Percentiles rank a stretch among this genome's conserved stretches.
These are phyloP conservation scores for Ophthalmotilapia sp. DNA, from an alignment of 2,113 vertebrate genomes.

Conservation along the genomic window DNA sequence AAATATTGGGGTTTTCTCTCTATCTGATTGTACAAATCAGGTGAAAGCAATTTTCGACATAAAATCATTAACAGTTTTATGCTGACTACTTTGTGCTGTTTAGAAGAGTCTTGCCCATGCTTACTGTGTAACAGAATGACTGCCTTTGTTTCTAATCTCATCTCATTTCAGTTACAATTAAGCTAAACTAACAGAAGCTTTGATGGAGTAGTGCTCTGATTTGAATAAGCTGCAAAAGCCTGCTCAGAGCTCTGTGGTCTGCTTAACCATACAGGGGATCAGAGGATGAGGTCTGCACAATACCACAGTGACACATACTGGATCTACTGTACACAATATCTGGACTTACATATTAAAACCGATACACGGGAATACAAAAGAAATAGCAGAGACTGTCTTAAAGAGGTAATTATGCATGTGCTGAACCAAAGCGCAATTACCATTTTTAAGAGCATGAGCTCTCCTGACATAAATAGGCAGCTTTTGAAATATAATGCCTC, in stretches of 20 bases:
- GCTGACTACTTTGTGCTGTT: not conserved
- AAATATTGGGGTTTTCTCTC: not conserved
- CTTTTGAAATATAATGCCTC: not conserved
- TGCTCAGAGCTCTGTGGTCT: constrained; percentile 15
- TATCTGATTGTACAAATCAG: not conserved
- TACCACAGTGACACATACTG: constrained; percentile 13
- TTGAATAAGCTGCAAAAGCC: constrained; percentile 26
- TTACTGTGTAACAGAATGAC: not conserved
- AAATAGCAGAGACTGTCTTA: not conserved
- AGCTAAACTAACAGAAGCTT: constrained; percentile 2
- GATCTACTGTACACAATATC: constrained; percentile 23
- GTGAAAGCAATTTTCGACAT: not conserved
- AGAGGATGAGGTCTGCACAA: constrained; percentile 14
- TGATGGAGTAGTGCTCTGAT: not conserved
- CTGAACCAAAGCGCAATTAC: not conserved
- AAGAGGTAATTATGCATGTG: constrained; percentile 16
- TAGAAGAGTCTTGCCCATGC: not conserved
- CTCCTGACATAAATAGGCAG: not conserved
- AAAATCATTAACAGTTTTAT: not conserved
- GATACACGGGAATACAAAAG: not conserved
- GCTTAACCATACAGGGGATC: constrained; percentile 6
- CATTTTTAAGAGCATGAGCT: not conserved
- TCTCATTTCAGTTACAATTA: not conserved
- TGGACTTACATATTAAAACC: constrained; percentile 13
- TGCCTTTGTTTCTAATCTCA: not conserved